A percentile compares a stretch with the other conserved stretches of the same genome.
phyloP scores from a whole-genome alignment of 1,140 invertebrate genomes.

The Dendroctonus ponderosae region DNA sequence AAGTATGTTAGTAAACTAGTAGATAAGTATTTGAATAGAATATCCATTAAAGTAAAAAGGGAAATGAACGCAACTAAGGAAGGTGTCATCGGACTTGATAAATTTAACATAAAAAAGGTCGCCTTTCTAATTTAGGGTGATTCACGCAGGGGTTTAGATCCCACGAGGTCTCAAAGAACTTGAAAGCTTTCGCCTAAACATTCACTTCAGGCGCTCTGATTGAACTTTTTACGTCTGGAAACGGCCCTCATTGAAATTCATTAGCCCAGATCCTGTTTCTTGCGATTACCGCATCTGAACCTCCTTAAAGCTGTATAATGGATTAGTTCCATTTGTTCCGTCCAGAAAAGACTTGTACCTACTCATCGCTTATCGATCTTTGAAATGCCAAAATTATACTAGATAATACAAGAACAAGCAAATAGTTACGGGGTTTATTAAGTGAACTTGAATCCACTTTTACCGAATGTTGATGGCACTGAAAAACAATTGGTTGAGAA shows the following conservation, averaged over 20 bases:
- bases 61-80: not conserved
- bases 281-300: conserved; percentile 18
- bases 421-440: too few species aligned
- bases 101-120: conserved; percentile 17
- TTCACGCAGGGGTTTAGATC: conserved; percentile 9
- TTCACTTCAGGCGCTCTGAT: conserved; percentile 16
- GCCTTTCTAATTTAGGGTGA: conserved; percentile 16
- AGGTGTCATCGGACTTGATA: conserved; percentile 5
- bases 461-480: not conserved
- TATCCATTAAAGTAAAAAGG: not conserved
- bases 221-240: conserved; percentile 21
- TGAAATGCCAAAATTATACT: too few species aligned
- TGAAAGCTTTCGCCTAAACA: conserved; percentile 21
- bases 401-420: too few species aligned
- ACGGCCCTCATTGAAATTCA: conserved; percentile 23
- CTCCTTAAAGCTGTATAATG: conserved; percentile 20
- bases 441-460: too few species aligned
- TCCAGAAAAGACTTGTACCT: too few species aligned
- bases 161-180: conserved; percentile 3
- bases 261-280: conserved; percentile 20
- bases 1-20: too few species aligned
- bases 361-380: too few species aligned
- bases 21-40: too few species aligned
- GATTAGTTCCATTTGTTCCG: conserved; percentile 13
- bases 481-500: conserved; percentile 18